Conservation (phyloP, 2,113 vertebrate genomes). For the Strigops habroptila region DNA sequence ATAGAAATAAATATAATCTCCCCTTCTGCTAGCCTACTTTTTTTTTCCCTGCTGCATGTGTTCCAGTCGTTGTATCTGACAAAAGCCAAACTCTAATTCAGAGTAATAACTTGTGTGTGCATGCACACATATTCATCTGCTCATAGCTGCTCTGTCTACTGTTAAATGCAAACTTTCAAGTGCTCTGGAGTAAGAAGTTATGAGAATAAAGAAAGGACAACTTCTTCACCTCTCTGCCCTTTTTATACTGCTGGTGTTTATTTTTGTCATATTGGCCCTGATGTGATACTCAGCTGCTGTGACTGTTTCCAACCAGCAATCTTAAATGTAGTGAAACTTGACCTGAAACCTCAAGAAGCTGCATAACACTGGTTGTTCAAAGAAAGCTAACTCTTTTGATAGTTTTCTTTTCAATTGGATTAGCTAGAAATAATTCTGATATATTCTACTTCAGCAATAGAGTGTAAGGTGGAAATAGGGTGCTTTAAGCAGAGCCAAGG, state of each 20-base stretch:
- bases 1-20: not conserved
- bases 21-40: not conserved
- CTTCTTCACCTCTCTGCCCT: slow-evolving; percentile 7
- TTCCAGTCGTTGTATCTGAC: not conserved
- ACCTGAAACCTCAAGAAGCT: not conserved
- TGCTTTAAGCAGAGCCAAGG: not conserved
- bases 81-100: not conserved
- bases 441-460: not conserved
- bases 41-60: not conserved
- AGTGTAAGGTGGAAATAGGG: not conserved
- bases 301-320: not conserved
- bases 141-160: not conserved
- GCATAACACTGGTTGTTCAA: not conserved
- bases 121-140: not conserved
- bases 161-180: not conserved
- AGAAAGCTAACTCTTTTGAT: not conserved
- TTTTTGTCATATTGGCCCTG: slow-evolving; percentile 31
- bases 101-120: not conserved
- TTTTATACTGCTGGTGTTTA: slow-evolving; percentile 13
- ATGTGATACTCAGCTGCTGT: not conserved
- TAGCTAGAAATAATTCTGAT: not conserved
- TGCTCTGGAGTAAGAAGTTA: not conserved
- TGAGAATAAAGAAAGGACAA: slow-evolving; percentile 14
- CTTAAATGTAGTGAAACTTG: not conserved
- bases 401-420: not conserved